Conservation (phyloP, 64 coral and sea anemone species). For the Montipora capricornis region DNA sequence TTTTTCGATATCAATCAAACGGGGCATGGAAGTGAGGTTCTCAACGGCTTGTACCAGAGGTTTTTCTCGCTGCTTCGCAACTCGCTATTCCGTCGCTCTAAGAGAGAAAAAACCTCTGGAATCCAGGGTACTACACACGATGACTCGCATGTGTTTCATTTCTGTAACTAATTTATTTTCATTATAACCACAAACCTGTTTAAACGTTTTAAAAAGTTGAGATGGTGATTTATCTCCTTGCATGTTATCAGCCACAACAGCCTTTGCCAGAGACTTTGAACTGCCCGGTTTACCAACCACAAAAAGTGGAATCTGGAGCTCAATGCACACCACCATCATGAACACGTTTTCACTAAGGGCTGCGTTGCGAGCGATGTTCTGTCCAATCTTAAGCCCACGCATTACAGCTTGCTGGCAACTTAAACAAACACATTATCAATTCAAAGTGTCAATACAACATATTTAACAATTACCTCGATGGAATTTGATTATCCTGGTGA, state of each 20-base stretch:
- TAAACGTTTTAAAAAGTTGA: constrained; percentile 78
- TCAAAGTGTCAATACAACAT: too few species aligned
- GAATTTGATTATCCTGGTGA: too few species aligned
- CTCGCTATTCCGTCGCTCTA: too few species aligned
- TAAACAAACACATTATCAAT: background rate
- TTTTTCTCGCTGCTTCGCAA: too few species aligned
- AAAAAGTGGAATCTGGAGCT: constrained; percentile 83
- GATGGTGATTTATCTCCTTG: constrained; percentile 70
- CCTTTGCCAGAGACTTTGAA: constrained; percentile 88
- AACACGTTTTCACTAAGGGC: constrained; percentile 91
- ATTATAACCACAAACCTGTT: constrained; percentile 54
- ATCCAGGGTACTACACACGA: too few species aligned
- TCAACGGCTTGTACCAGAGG: too few species aligned
- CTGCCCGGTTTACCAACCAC: constrained; percentile 86
- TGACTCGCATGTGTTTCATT: too few species aligned
- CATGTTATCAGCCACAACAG: constrained; percentile 90
- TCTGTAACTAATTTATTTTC: background rate
- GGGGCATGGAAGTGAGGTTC: too few species aligned
- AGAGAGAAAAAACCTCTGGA: too few species aligned
- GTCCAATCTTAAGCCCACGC: constrained; percentile 71
- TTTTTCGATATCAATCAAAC: too few species aligned
- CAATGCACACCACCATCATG: constrained; percentile 85
- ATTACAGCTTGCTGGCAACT: constrained; percentile 87
- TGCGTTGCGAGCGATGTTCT: constrained; percentile 86
- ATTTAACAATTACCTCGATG: too few species aligned